Evolutionary conservation across 2,888 invertebrate species (phyloP).

Genomic region (Galerucella calmariensis): DNA sequence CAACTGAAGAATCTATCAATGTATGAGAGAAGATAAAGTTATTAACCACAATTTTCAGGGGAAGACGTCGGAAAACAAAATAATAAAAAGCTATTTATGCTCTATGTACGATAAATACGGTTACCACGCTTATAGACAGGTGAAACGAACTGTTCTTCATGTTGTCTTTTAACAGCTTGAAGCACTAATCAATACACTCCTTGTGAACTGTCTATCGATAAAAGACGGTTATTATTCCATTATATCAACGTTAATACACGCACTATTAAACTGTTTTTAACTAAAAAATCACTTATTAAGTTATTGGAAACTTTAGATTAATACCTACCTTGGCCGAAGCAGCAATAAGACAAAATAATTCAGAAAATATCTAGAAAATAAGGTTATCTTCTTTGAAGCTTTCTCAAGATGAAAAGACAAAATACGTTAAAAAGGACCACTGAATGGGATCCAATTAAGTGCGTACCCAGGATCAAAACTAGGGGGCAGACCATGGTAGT

Average conservation of each 20-base stretch:
- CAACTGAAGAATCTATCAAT: neutral
- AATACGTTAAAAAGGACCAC: no score
- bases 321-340: no score
- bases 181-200: neutral
- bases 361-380: no score
- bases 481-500: no score
- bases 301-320: no score
- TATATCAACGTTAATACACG: neutral
- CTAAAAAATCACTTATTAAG: no score
- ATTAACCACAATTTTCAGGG: conserved; percentile 4
- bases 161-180: neutral
- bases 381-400: no score
- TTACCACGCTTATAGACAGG: neutral
- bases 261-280: neutral
- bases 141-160: neutral
- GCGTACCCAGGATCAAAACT: no score
- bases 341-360: no score
- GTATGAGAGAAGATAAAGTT: neutral
- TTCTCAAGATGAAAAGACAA: no score
- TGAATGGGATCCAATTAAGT: no score
- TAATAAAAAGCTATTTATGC: neutral
- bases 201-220: neutral
- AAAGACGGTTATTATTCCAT: neutral
- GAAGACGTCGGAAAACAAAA: neutral
- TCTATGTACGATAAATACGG: neutral